Percentiles rank a stretch among this genome's conserved stretches.
Conservation (phyloP, 1,140 invertebrate species). For the Mamestra configurata region DNA sequence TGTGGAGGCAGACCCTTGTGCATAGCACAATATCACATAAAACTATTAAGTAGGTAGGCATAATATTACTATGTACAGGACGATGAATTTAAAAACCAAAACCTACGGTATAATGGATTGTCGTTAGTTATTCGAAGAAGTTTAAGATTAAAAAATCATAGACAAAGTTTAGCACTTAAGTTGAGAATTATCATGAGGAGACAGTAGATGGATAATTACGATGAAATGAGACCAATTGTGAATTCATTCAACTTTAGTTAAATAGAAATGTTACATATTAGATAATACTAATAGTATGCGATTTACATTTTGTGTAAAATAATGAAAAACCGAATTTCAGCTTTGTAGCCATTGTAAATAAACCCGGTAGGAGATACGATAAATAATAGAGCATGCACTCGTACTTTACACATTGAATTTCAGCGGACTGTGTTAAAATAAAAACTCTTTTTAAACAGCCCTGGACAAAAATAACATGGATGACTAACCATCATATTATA, state of each 20-base stretch:
- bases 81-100: slow-evolving; percentile 14
- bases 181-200: background rate
- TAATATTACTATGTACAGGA: background rate
- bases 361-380: background rate
- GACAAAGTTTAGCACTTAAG: background rate
- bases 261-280: slow-evolving; percentile 5
- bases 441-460: background rate
- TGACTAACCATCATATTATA: background rate
- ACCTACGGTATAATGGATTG: background rate
- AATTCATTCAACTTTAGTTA: slow-evolving; percentile 23
- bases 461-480: background rate
- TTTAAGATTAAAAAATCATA: background rate
- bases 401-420: background rate
- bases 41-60: background rate
- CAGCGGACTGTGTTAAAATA: background rate
- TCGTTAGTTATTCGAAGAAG: background rate
- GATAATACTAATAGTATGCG: slow-evolving; percentile 10
- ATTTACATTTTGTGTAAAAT: slow-evolving; percentile 33
- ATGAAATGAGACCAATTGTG: slow-evolving; percentile 34
- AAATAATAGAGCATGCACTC: slow-evolving; percentile 1
- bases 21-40: slow-evolving; percentile 27
- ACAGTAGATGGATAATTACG: slow-evolving; percentile 1
- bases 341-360: slow-evolving; percentile 44
- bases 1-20: slow-evolving; percentile 4
- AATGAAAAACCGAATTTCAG: slow-evolving; percentile 38